Base-by-base conservation (phyloP, 2,888 invertebrate species). In the Microctonus aethiopoides region DNA sequence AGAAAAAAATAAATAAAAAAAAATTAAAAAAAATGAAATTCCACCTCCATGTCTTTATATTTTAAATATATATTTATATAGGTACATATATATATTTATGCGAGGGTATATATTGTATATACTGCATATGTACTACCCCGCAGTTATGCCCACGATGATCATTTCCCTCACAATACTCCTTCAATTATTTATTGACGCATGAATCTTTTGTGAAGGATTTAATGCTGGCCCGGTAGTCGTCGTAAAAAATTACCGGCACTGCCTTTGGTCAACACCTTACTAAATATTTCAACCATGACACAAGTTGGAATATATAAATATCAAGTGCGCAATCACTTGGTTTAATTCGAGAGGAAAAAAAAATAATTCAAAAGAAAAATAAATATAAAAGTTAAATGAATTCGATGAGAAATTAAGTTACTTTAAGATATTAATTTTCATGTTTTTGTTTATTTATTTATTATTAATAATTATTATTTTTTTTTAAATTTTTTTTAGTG, bases 111-210 rank as follows among this genome's bases (percentile, higher is more conserved):
- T 56, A 26, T 26, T 46, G 16, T 46, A 20, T 46, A 7, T 20
- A 46, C n/a, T 46, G 16, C n/a, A n/a, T n/a, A 39, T n/a, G n/a
- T 3, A 39, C 46, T 16, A 46, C 16, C 20, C 16, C 16, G 16
- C 16, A 46, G 16, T 46, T 46, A 46, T 46, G 46, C 46, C 4
- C 16, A 46, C n/a, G n/a, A n/a, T 16, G 46, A 46, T 46, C 46
- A 46, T 46, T 65, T 32, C 67, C 65, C 67, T 57, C 67, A 73
- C 76, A 73, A 74, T 72, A 67, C 72, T 60, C 72, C 62, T 72
- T 71, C 72, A 76, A 76, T 76, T 76, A 76, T 76, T 76, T 76
- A 76, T 76, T 68, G 76, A 70, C 68, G 68, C 73, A 76, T 74
- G 74, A 76, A 76, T 74, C 72, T 74, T 72, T 70, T 68, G 68